Evolutionary conservation across 2,888 invertebrate genomes (phyloP).

Genomic region (Troglohyphantes excavatus): DNA sequence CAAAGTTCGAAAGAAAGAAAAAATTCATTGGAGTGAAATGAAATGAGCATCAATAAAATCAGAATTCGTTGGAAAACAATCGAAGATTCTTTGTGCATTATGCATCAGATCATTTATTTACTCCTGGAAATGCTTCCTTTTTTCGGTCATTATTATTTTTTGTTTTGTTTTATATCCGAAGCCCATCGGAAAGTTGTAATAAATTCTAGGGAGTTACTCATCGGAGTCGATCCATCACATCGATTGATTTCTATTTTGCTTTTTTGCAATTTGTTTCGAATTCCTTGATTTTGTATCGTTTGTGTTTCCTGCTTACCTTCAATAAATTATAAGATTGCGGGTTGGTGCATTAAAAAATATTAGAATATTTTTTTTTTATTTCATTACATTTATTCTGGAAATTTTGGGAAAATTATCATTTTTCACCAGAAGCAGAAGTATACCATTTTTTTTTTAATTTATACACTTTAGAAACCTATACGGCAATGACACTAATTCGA

Average conservation of each 20-base stretch:
- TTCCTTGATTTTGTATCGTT: not conserved
- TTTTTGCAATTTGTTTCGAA: not conserved
- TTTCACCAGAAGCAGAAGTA: too few relatives aligned
- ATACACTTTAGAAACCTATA: too few relatives aligned
- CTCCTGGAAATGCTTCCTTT: conserved; percentile 2
- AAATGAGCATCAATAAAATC: conserved; percentile 62
- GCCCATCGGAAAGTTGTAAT: not conserved
- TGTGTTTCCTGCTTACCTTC: not conserved
- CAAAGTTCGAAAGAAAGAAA: not conserved
- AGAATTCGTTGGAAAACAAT: conserved; percentile 45
- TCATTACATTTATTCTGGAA: too few relatives aligned
- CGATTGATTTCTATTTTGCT: not conserved
- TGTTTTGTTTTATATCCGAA: not conserved
- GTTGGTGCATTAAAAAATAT: too few relatives aligned
- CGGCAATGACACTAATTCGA: too few relatives aligned
- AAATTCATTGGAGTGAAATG: conserved; percentile 46
- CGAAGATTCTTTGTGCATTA: conserved; percentile 45
- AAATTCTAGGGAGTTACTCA: not conserved
- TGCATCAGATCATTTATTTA: conserved; percentile 58
- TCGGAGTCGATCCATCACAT: not conserved
- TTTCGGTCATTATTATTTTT: not conserved
- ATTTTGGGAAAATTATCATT: too few relatives aligned
- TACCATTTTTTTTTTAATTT: too few relatives aligned
- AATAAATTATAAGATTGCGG: too few relatives aligned
- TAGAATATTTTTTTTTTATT: too few relatives aligned